phyloP scores from a whole-genome alignment of 2,113 vertebrate genomes.

The Pelobates fuscus region DNA sequence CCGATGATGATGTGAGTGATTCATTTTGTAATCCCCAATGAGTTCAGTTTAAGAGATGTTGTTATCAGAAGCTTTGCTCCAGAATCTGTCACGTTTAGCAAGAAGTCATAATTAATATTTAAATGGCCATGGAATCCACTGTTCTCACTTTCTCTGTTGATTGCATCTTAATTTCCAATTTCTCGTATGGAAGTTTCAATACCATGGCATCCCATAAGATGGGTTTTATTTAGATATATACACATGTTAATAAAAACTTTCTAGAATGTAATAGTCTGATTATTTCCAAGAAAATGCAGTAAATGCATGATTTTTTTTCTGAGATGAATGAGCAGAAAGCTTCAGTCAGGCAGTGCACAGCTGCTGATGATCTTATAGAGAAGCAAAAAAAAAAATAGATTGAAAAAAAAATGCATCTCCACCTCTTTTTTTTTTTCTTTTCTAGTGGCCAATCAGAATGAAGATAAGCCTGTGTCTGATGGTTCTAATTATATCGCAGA shows the following conservation, averaged over 20 bases:
- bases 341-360: constrained; percentile 45
- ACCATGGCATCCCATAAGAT: constrained; percentile 6
- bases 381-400: constrained; percentile 49
- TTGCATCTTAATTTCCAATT: not conserved
- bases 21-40: constrained; percentile 66
- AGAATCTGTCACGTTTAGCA: not conserved
- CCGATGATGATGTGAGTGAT: constrained; percentile 59
- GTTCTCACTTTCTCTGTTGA: constrained; percentile 36
- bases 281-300: not conserved
- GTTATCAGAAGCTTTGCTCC: not conserved
- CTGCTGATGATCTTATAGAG: constrained; percentile 54
- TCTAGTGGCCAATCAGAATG: constrained; percentile 65
- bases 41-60: not conserved
- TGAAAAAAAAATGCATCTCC: constrained; percentile 57
- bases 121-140: not conserved
- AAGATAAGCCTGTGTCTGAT: constrained; percentile 26
- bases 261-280: constrained; percentile 21
- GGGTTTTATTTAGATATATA: no score
- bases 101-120: not conserved
- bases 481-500: constrained; percentile 48
- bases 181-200: constrained; percentile 46
- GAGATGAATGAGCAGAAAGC: constrained; percentile 30
- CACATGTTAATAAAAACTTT: constrained; percentile 23
- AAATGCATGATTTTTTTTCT: constrained; percentile 32
- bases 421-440: constrained; percentile 57